Conservation (phyloP, 2,113 vertebrate genomes). For the Haplochromis burtoni region DNA sequence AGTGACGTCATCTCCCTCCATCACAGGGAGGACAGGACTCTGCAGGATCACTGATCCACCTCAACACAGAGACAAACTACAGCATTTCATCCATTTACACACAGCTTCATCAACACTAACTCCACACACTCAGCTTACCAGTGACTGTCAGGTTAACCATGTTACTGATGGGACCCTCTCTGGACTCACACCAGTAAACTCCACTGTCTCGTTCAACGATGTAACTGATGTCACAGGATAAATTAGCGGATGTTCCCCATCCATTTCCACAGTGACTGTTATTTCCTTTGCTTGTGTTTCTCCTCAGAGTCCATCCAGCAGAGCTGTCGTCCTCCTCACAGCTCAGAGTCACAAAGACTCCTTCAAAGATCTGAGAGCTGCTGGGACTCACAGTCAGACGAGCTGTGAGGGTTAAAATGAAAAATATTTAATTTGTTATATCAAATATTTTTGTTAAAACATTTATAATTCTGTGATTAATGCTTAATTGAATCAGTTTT, state of each 20-base stretch:
- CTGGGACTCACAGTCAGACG: neutral
- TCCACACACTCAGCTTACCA: too few species aligned
- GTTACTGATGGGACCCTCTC: too few species aligned
- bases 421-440: neutral
- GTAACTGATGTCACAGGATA: neutral
- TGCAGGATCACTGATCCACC: too few species aligned
- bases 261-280: rapidly evolving
- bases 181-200: neutral
- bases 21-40: too few species aligned
- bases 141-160: too few species aligned
- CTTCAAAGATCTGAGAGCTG: rapidly evolving
- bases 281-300: rapidly evolving
- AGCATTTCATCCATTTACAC: too few species aligned
- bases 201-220: neutral
- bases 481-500: neutral
- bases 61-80: too few species aligned
- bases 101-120: too few species aligned
- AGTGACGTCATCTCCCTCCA: too few species aligned
- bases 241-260: rapidly evolving
- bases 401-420: rapidly evolving
- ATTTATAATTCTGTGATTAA: neutral
- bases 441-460: neutral
- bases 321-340: neutral
- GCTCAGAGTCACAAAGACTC: rapidly evolving
- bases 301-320: neutral